Percentiles rank a stretch among this genome's conserved stretches.
These are phyloP conservation scores for Lepidurus arcticus DNA, from an alignment of 1,140 invertebrate species.

Conservation along the genomic window DNA sequence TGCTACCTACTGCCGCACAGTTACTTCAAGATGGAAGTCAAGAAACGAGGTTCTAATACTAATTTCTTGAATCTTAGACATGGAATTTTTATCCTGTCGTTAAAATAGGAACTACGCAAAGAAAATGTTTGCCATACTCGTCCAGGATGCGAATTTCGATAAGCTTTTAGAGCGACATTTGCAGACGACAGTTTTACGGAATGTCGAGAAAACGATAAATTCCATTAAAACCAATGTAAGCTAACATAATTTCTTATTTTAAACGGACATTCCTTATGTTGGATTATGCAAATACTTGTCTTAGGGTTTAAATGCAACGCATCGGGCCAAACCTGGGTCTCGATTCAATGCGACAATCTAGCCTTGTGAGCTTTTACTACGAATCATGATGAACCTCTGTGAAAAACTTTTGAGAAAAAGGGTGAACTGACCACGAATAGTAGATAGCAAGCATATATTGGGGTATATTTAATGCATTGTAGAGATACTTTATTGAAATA, in stretches of 20 bases:
- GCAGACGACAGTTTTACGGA: constrained; percentile 56
- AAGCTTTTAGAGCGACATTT: constrained; percentile 58
- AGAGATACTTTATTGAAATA: too few relatives aligned
- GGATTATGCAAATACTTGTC: not conserved
- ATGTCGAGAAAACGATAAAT: constrained; percentile 61
- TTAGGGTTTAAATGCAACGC: not conserved
- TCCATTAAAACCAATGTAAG: constrained; percentile 44
- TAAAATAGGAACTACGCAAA: constrained; percentile 59
- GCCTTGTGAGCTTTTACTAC: not conserved
- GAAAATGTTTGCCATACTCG: constrained; percentile 56
- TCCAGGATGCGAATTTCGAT: constrained; percentile 57
- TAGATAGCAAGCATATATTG: too few relatives aligned
- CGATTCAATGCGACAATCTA: constrained; percentile 3
- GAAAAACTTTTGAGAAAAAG: not conserved
- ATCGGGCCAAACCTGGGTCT: not conserved
- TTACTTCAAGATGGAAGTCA: constrained; percentile 77
- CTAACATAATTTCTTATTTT: not conserved
- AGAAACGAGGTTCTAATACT: constrained; percentile 63
- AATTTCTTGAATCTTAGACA: not conserved
- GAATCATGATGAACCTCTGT: not conserved
- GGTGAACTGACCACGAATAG: not conserved
- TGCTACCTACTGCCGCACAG: constrained; percentile 71
- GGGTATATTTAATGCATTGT: too few relatives aligned
- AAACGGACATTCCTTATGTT: not conserved
- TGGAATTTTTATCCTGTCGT: constrained; percentile 33